These are phyloP conservation scores for Sweltsa coloradensis DNA, from an alignment of 1,140 invertebrate genomes.

Conservation along the genomic window DNA sequence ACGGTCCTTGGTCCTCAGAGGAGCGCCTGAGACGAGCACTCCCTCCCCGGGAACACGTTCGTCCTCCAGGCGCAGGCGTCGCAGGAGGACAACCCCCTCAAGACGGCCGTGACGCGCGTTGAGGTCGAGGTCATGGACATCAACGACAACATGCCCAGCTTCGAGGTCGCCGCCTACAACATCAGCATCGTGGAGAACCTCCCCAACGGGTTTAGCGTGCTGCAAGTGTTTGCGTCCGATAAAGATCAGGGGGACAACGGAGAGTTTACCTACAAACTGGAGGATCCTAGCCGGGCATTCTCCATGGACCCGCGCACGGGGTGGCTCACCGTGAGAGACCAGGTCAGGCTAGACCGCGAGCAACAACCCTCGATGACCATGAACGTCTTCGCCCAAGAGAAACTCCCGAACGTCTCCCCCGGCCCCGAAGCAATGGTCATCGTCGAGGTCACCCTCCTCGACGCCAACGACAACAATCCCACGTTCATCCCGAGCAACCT, in stretches of 20 bases:
- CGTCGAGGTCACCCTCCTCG: constrained; percentile 69
- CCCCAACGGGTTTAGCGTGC: constrained; percentile 70
- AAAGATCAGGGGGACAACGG: constrained; percentile 72
- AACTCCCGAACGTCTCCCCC: constrained; percentile 39
- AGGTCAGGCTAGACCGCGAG: constrained; percentile 67
- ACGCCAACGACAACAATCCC: constrained; percentile 80
- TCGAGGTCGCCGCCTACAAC: constrained; percentile 78
- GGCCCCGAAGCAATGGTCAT: constrained; percentile 44
- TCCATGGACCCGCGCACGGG: constrained; percentile 63
- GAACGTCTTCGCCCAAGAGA: constrained; percentile 64
- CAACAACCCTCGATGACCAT: constrained; percentile 50
- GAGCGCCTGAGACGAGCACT: too few relatives aligned
- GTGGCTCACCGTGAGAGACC: constrained; percentile 73
- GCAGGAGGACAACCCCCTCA: constrained; percentile 63
- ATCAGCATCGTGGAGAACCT: constrained; percentile 85
- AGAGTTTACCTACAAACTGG: constrained; percentile 66
- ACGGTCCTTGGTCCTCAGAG: too few relatives aligned
- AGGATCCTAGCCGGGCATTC: constrained; percentile 62
- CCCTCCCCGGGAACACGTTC: constrained; percentile 56
- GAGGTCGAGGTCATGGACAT: constrained; percentile 69
- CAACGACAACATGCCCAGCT: constrained; percentile 74
- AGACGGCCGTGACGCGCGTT: constrained; percentile 54
- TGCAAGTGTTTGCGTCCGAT: constrained; percentile 68
- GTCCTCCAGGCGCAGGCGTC: constrained; percentile 63
- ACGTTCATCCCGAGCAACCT: constrained; percentile 69